Evolutionary conservation across 2,888 invertebrate species (phyloP), one percentile per base, ranked within the genome.

Genomic region (Pseudolycoriella hygida): DNA sequence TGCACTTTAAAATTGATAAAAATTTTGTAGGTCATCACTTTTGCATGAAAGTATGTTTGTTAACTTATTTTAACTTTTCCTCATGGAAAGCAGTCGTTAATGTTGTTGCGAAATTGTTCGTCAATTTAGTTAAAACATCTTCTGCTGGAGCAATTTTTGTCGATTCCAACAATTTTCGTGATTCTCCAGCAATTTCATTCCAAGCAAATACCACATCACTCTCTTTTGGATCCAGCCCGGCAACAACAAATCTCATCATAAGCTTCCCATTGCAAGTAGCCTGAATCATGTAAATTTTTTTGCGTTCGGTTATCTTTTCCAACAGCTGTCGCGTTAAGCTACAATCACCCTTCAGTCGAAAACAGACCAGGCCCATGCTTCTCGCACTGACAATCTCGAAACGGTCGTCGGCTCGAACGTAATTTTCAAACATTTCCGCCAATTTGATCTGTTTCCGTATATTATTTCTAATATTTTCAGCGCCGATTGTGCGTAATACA

Each of bases 301-400:
- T 84, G 46, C 82, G 73, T 32, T 75, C 74, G 50, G 77, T 83
- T 41, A 94, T 67, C 45, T 71, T 74, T 46, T 81, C 78, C 42
- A 89, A 59, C 25, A 94, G 64, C 40, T 69, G 63, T 54, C 80
- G 79, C 0, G 85, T 89, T 4, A 74, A 55, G 34, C 65, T 67
- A 59, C 89, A 77, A 1, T 77, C 74, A 1, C 76, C 82, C 67
- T 79, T 84, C 30, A 92, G 63, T 55, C 89, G 72, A 61, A 97
- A 96, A 58, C 93, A 94, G 5, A 94, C 87, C 17, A 96, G 68
- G 0, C 87, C 89, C 70, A 93, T 70, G 1, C 71, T 68, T 1
- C 76, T 76, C 49, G 82, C 76, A 1, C 73, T 74, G 43, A 80
- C 72, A 5, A 93, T 65, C 58, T 93, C 80, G 60, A 94, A 96